phyloP scores from a whole-genome alignment of 2,113 vertebrate species.

The Silurus glanis region DNA sequence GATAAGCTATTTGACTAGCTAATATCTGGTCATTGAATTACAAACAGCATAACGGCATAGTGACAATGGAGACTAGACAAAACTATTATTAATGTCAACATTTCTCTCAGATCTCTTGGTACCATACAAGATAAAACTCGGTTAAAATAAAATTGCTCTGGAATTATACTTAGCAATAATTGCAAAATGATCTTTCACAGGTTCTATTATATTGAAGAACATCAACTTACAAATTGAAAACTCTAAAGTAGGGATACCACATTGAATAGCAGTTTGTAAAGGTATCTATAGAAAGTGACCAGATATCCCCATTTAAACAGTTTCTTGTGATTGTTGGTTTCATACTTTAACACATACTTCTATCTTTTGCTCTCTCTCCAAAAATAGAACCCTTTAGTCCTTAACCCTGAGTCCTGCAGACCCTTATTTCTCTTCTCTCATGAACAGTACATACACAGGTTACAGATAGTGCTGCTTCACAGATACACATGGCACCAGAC shows the following conservation, averaged over 20 bases:
- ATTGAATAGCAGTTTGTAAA: not conserved
- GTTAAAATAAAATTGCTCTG: not conserved
- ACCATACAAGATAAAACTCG: not conserved
- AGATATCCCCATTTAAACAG: not conserved
- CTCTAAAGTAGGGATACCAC: not conserved
- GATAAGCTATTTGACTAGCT: not conserved
- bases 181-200: not conserved
- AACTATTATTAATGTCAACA: not conserved
- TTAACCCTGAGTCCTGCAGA: slow-evolving; percentile 16
- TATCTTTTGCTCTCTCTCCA: not conserved
- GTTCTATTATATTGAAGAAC: not conserved
- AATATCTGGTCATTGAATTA: not conserved
- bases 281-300: not conserved
- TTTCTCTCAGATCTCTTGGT: not conserved
- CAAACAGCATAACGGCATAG: not conserved
- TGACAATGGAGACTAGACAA: not conserved
- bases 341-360: not conserved
- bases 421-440: not conserved
- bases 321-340: not conserved
- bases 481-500: slow-evolving; percentile 45
- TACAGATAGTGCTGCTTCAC: slow-evolving; percentile 38
- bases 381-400: slow-evolving; percentile 1
- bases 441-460: not conserved
- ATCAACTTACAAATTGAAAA: not conserved
- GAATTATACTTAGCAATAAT: not conserved